A percentile compares a stretch with the other conserved stretches of the same genome.
These are phyloP conservation scores for Oryzias sinensis DNA, from an alignment of 2,797 vertebrate genomes.

Conservation along the genomic window DNA sequence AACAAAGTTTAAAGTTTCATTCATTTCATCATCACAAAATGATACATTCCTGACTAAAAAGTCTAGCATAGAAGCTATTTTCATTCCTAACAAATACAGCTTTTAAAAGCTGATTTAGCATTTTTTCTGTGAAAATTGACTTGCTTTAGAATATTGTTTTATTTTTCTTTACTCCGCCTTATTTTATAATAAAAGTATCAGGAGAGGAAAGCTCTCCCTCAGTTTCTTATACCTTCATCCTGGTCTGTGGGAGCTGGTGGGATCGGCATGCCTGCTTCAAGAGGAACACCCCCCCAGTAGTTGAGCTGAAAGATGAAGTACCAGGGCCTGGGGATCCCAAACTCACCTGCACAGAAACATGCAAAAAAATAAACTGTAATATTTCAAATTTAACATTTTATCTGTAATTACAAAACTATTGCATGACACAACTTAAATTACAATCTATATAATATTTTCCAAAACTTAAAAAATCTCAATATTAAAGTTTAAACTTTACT, in stretches of 20 bases:
- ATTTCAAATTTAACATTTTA: neutral
- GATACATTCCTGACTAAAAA: no score
- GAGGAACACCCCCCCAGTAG: slow-evolving; percentile 83
- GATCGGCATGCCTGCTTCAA: slow-evolving; percentile 63
- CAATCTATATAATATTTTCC: neutral
- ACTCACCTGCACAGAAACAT: slow-evolving; percentile 77
- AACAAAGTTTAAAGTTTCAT: no score
- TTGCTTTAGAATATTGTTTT: no score
- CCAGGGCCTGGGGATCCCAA: slow-evolving; percentile 89
- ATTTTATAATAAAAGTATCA: neutral
- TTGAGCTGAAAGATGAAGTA: slow-evolving; percentile 87
- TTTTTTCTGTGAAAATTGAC: no score
- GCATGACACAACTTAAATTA: neutral
- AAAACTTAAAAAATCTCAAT: neutral
- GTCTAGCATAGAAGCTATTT: no score
- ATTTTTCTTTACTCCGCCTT: no score
- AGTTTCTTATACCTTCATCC: slow-evolving; percentile 63
- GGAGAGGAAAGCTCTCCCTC: neutral
- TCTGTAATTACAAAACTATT: no score
- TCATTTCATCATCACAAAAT: no score
- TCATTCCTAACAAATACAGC: no score
- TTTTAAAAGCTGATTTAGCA: no score
- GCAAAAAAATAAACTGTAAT: neutral
- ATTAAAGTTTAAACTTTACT: neutral
- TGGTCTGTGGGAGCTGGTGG: slow-evolving; percentile 56